Conservation (phyloP, 2,888 invertebrate genomes). For the Chrysodeixis includens region DNA sequence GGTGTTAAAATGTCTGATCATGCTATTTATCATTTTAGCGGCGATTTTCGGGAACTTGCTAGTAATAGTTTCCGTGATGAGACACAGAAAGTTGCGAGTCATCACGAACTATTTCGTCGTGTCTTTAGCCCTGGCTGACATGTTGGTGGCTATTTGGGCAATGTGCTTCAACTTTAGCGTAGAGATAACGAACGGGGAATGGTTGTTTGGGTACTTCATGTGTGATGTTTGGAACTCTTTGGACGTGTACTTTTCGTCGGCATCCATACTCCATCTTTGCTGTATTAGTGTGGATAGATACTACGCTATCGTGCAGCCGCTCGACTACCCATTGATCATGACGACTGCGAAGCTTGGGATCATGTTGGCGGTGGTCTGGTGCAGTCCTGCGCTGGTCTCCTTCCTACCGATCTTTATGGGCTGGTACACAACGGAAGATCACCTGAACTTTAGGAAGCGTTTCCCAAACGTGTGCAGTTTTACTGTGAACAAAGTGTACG, state of each 20-base stretch:
- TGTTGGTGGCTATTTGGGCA: constrained; percentile 97
- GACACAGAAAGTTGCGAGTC: constrained; percentile 91
- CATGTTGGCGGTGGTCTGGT: constrained; percentile 97
- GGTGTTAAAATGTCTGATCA: constrained; percentile 93
- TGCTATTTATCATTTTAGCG: constrained; percentile 96
- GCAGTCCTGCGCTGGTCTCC: constrained; percentile 96
- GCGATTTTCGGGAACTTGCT: constrained; percentile 97
- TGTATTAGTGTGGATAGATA: constrained; percentile 97
- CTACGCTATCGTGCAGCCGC: constrained; percentile 97
- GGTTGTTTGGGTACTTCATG: constrained; percentile 97
- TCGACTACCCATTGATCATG: constrained; percentile 98
- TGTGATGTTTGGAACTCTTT: constrained; percentile 99
- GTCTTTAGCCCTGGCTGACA: constrained; percentile 97
- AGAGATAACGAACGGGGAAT: constrained; percentile 94
- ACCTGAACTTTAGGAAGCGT: constrained; percentile 91
- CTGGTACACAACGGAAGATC: constrained; percentile 97
- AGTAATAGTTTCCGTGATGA: constrained; percentile 95
- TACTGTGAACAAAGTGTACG: constrained; percentile 95
- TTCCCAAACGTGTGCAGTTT: constrained; percentile 94
- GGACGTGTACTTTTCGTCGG: constrained; percentile 98
- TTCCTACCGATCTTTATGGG: constrained; percentile 98
- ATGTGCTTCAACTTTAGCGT: constrained; percentile 98
- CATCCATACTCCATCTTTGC: constrained; percentile 97
- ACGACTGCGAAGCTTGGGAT: constrained; percentile 94
- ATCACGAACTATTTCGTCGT: constrained; percentile 99